Evolutionary conservation across 2,888 invertebrate genomes (phyloP), one percentile per base, ranked within the genome.

Genomic region (Miltochrista miniata): DNA sequence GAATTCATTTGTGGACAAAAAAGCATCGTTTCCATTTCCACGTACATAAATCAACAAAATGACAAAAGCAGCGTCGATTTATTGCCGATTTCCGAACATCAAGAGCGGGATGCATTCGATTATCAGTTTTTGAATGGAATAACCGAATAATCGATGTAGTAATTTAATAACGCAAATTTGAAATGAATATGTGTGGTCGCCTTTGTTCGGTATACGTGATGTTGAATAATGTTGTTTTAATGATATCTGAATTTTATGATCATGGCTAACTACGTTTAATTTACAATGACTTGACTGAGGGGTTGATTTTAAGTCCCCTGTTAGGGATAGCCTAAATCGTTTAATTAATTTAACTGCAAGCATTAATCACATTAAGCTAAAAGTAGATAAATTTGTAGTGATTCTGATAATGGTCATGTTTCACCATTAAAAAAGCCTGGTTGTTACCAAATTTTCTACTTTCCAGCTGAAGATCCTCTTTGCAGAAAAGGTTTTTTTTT

Each of bases 111-210:
- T 69, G 72, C 74, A 73, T 76, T 74, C 78, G 76, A 80, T 81
- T 83, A 80, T 81, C 74, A 72, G 73, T 70, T 74, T 76, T 71
- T 70, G 75, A 72, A 76, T 76, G 65, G 66, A 66, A 71, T 71
- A 80, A 81, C 80, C 77, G 65, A 68, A 72, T 72, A 81, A 82
- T 81, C 79, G 71, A 71, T 71, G 62, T 57, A 64, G 59, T 77
- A 76, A 85, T 87, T 83, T 73, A 83, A 85, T 83, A 79, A 79
- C 77, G 74, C 74, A 74, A 76, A 76, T 76, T 67, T 50, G 75
- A 75, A 78, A 81, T 82, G 70, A 81, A 83, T 81, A 76, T 72
- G 66, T 64, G 63, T 59, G 60, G 57, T 57, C 57, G 64, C 68
- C 70, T 70, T 76, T 71, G 70, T 69, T 61, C 54, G 48, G 61